Base-by-base conservation (phyloP, 2,888 invertebrate genomes). In the Rhorus exstirpatorius region DNA sequence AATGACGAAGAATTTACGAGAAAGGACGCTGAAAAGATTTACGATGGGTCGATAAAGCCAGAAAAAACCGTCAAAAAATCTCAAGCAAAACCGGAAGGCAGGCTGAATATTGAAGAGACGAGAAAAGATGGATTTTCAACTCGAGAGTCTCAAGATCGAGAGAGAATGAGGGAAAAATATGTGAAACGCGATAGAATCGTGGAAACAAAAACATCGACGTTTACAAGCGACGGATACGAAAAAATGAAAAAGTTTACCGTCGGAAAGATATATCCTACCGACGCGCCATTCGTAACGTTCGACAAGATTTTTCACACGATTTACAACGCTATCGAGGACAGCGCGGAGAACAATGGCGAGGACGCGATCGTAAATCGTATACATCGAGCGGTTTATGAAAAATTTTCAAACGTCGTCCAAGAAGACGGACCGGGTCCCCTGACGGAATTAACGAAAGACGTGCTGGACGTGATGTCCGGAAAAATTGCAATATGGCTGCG, bases 341-440 rank as follows among this genome's bases (percentile, higher is more conserved):
- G 83, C 12, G 71, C 83, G 0, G 89, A 87, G 31, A 90, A 87
- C 53, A 55, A 72, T 0, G 86, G 85, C 1, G 77, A 84, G 0
- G 89, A 89, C 68, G 81, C 84, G 0, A 61, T 88, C 12, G 87
- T 85, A 1, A 90, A 90, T 51, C 86, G 88, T 0, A 81, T 92
- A n/a, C 90, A 91, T 71, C 85, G 89, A 0, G 88, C 88, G 0
- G 85, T 92, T 31, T 91, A 88, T 58, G 90, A 89, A 55, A 91
- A 90, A 58, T 74, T 90, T 10, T 76, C 83, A 1, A 79, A 71
- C 3, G 81, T 87, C 4, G 84, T 90, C 0, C 68, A 31, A n/a
- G 21, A 83, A 10, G 89, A 90, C 14, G 80, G 84, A 65, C 85
- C 87, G 0, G 83, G 84, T 0, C 78, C 84, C 0, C 61, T 91